Percentiles rank a stretch among this genome's conserved stretches.
These are phyloP conservation scores for Choristoneura fumiferana DNA, from an alignment of 1,140 invertebrate species.

Conservation along the genomic window DNA sequence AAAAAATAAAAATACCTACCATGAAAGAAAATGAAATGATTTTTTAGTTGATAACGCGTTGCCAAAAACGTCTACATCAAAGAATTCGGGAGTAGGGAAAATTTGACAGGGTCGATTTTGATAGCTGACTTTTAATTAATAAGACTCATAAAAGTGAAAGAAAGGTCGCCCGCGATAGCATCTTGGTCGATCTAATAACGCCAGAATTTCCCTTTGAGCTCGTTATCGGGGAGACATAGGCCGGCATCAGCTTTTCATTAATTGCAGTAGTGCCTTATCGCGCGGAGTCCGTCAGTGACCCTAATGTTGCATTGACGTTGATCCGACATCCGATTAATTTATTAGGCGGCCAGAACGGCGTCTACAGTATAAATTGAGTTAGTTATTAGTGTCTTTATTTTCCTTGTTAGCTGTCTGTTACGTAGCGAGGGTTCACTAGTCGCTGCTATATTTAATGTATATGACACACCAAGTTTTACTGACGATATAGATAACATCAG, in stretches of 20 bases:
- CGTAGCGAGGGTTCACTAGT: conserved; percentile 23
- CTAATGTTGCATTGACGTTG: conserved; percentile 43
- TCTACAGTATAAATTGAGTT: conserved; percentile 42
- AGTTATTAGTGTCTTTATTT: conserved; percentile 52
- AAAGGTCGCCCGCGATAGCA: conserved; percentile 26
- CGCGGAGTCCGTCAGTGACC: conserved; percentile 31
- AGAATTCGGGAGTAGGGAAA: too few relatives aligned
- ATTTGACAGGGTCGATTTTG: background rate
- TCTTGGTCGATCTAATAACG: conserved; percentile 42
- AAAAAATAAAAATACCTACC: conserved; percentile 43
- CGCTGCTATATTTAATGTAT: too few relatives aligned
- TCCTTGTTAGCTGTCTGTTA: conserved; percentile 33
- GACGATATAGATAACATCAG: too few relatives aligned
- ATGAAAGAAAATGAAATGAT: conserved; percentile 38
- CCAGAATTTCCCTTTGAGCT: conserved; percentile 22
- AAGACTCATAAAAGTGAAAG: conserved; percentile 22
- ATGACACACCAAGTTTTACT: too few relatives aligned
- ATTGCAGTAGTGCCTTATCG: conserved; percentile 49
- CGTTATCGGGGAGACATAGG: conserved; percentile 44
- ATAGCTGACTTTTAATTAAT: conserved; percentile 23
- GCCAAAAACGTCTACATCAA: conserved; percentile 13
- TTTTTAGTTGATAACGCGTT: conserved; percentile 23
- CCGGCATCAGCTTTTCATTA: conserved; percentile 61
- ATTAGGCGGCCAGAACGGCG: conserved; percentile 35
- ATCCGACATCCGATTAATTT: conserved; percentile 56